Evolutionary conservation across 1,140 invertebrate genomes (phyloP), one percentile per base, ranked within the genome.

Genomic region (Rhynchophorus ferrugineus): DNA sequence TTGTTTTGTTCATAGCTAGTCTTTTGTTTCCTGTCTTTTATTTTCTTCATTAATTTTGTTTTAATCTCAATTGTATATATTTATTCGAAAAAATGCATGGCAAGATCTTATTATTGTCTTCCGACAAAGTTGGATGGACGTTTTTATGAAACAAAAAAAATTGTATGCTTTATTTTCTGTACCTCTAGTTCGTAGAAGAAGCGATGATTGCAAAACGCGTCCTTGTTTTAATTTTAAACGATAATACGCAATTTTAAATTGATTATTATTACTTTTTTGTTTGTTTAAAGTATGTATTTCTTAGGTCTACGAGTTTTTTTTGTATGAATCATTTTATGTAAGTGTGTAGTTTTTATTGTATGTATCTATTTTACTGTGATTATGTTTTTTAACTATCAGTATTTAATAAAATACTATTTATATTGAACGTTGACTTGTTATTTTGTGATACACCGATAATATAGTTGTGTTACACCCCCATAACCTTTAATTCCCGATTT

Each of bases 331-430:
- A 19, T 14, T 16, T 13, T 43, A 44, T 29, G 19, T 34, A 35
- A 34, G 44, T 36, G 44, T 54, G 38, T 54, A 54, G 37, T 14
- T 14, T n/a, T 38, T 38, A 38, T 38, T 38, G 42, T 53, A 24
- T 48, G 42, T 54, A 55, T 44, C 43, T 55, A 49, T 37, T 55
- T 55, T 55, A 55, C 53, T 55, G 53, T 55, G 53, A 55, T 55
- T 55, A 55, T 55, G 53, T 55, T 55, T 54, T 55, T 55, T 55
- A 55, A 55, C 53, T 55, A 49, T 49, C 53, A 55, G 53, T 55
- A 55, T 55, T 55, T 55, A 55, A 55, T 55, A 54, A 54, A 54
- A 54, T 54, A 54, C 44, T 54, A 47, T 47, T 54, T 47, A 54
- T 47, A 52, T 35, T 37, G 39, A 49, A 37, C n/a, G 3, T 7